Evolutionary conservation across 2,888 invertebrate genomes (phyloP), one percentile per base, ranked within the genome.

Genomic region (Neoscelio sp.): DNA sequence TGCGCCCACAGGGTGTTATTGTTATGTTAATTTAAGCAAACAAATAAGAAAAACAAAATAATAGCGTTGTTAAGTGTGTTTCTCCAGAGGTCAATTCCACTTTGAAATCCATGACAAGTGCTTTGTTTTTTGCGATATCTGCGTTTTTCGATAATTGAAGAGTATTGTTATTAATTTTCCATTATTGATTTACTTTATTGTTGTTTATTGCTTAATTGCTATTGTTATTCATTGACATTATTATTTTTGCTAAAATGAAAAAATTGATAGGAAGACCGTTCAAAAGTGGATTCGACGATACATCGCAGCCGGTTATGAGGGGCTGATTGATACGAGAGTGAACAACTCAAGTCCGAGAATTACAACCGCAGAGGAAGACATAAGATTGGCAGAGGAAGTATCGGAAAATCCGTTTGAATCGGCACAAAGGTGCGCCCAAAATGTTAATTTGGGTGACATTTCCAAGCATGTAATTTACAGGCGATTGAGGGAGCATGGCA

Each of bases 391-490:
- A 1, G 48, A 50, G 33, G 64, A 64, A 26, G 48, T 64, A 3
- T 13, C 26, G n/a, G 15, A 20, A 20, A 64, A 48, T 26, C 64
- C 64, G 0, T 50, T 64, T 26, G 64, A 64, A 7, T 10, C 64
- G 1, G n/a, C 10, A 12, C 44, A 46, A 20, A 7, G 13, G 2
- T 44, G 12, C 5, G 46, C 46, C 1, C n/a, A n/a, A 0, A 60
- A 58, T 10, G 17, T 58, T 10, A 58, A 58, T 10, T 8, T 58
- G 1, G 35, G 7, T 2, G 40, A 42, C 23, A 33, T 71, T 12
- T 30, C 35, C 6, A 1, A 1, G 2, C 10, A 3, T 0, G 35
- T 38, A 5, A 17, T 73, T 8, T n/a, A 46, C 6, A 8, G 54
- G 0, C 23, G 68, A 7, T 18, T 76, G 7, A 54, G 40, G 1